Evolutionary conservation across 1,140 invertebrate genomes (phyloP).

Genomic region (Luehdorfia chinensis): DNA sequence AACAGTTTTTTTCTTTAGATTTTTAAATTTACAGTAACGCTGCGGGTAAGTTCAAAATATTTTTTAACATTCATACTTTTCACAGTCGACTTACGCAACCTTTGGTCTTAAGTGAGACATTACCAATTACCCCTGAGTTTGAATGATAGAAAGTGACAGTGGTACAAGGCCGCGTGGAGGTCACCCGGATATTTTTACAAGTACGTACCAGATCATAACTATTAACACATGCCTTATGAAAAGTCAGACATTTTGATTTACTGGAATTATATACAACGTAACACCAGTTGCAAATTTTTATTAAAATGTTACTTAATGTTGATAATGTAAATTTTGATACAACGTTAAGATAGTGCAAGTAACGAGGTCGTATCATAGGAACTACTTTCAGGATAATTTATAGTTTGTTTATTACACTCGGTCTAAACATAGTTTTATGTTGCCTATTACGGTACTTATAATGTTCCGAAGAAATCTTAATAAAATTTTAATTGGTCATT

Average conservation of each 20-base stretch:
- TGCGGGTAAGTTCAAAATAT: too few relatives aligned
- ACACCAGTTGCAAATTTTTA: conserved; percentile 2
- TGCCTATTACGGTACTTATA: background rate
- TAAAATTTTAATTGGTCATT: too few relatives aligned
- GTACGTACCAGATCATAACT: conserved; percentile 17
- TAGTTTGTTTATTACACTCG: conserved; percentile 7
- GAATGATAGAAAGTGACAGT: conserved; percentile 46
- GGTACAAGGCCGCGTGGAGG: conserved; percentile 44
- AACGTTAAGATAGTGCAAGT: conserved; percentile 6
- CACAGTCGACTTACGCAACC: too few relatives aligned
- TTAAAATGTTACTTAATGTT: background rate
- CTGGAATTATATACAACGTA: background rate
- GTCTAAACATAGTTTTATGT: background rate
- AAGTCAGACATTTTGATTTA: background rate
- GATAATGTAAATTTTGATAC: conserved; percentile 10
- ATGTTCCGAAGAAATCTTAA: too few relatives aligned
- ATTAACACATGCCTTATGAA: conserved; percentile 13
- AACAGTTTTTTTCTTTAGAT: too few relatives aligned
- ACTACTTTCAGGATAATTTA: conserved; percentile 6
- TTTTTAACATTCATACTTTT: too few relatives aligned
- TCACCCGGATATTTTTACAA: conserved; percentile 51
- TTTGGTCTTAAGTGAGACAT: conserved; percentile 12
- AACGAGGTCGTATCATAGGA: conserved; percentile 10
- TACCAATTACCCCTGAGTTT: conserved; percentile 20
- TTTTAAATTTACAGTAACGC: too few relatives aligned